Evolutionary conservation across 2,797 vertebrate species (phyloP), one percentile per base, ranked within the genome.

Genomic region (Pterois miles): DNA sequence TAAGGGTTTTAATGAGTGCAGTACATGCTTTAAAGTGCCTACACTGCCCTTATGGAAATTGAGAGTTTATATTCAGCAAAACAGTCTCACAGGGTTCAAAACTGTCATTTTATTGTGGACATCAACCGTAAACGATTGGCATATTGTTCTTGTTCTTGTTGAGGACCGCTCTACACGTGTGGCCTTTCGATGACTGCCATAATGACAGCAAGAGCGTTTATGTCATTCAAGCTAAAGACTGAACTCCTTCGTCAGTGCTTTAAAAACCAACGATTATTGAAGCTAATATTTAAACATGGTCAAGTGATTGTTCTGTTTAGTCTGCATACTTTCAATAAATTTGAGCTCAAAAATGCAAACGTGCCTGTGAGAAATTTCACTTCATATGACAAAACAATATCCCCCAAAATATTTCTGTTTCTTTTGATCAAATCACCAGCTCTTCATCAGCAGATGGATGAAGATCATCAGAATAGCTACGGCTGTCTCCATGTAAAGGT

Each of bases 181-280:
- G 72, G 68, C 56, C 56, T 76, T 76, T 68, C 20, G 50, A 52
- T 22, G 22, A 52, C 22, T 52, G 18, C 40, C 40, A 18, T 43
- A 43, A 43, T 18, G 40, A 43, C 40, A 7, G 50, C 50, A 52
- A 0, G 50, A 23, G 2, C 11, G 25, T 53, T 25, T 25, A 0
- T 53, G 50, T 23, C 10, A 13, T 53, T 53, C 22, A 53, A 53
- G 12, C 50, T 20, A 48, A n/a, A 48, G 46, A 48, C 46, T 48
- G 46, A 48, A 48, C 43, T 10, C 20, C 46, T 48, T n/a, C n/a
- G 46, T 48, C 46, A n/a, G 8, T 48, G 46, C 20, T 48, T 48
- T 48, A 48, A 48, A 48, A 20, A 48, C 5, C 8, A 53, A 53
- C 22, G 7, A 54, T 25, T 25, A 14, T 53, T 23, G 6, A 29